phyloP scores from a whole-genome alignment of 2,888 invertebrate genomes.

The Muscina levida region DNA sequence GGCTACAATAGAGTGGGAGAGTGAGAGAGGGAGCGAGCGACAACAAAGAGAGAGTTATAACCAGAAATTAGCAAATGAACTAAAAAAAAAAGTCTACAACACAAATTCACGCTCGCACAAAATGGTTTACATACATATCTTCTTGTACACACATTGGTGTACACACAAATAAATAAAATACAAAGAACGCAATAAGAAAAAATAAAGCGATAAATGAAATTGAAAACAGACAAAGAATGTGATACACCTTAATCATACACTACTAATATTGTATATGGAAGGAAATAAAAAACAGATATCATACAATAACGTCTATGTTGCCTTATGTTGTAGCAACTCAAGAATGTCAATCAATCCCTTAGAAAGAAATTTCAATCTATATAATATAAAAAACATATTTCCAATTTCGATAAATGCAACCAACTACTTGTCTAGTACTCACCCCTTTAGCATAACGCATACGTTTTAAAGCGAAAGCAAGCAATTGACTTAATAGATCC shows the following conservation, averaged over 20 bases:
- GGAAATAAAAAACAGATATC: background rate
- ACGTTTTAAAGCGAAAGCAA: slow-evolving; percentile 89
- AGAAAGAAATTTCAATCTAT: background rate
- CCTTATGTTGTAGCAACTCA: background rate
- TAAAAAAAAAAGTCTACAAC: slow-evolving; percentile 25
- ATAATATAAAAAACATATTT: background rate
- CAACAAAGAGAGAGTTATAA: background rate
- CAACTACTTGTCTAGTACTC: slow-evolving; percentile 74
- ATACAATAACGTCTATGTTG: slow-evolving; percentile 13
- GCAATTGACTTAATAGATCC: slow-evolving; percentile 87
- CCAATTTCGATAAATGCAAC: background rate
- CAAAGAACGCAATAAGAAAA: background rate
- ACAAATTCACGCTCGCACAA: background rate
- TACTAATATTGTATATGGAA: background rate
- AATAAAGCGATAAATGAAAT: slow-evolving; percentile 18
- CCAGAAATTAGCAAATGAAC: slow-evolving; percentile 8
- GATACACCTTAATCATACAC: slow-evolving; percentile 19
- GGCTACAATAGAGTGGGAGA: slow-evolving; percentile 2
- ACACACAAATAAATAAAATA: slow-evolving; percentile 12
- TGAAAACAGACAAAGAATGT: slow-evolving; percentile 35
- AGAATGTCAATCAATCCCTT: background rate
- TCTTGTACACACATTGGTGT: slow-evolving; percentile 33
- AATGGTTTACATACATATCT: slow-evolving; percentile 13
- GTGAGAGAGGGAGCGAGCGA: background rate
- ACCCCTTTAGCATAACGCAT: slow-evolving; percentile 92